These are phyloP conservation scores for Caenorhabditis afra DNA, from an alignment of 2,888 invertebrate genomes.

Conservation along the genomic window DNA sequence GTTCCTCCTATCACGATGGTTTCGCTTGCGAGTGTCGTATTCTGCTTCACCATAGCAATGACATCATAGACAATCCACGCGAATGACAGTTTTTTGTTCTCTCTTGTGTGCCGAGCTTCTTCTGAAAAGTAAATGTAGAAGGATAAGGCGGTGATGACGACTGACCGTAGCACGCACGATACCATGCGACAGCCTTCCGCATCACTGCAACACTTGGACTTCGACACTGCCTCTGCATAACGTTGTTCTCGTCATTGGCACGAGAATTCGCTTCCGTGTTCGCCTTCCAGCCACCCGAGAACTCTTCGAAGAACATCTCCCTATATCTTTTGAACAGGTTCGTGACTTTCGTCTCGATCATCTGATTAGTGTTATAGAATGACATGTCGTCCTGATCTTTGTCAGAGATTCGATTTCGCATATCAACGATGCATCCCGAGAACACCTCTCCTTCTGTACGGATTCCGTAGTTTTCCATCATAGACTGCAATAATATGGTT, in stretches of 20 bases:
- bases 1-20: constrained; percentile 26
- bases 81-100: constrained; percentile 62
- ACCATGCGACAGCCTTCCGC: constrained; percentile 66
- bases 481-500: constrained; percentile 30
- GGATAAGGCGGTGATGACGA: too few species aligned
- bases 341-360: constrained; percentile 75
- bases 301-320: constrained; percentile 63
- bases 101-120: constrained; percentile 38
- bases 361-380: constrained; percentile 75
- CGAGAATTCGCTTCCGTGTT: constrained; percentile 35
- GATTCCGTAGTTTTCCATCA: constrained; percentile 78
- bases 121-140: constrained; percentile 40
- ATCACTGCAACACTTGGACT: constrained; percentile 43
- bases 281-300: constrained; percentile 40
- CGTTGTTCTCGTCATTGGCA: constrained; percentile 53
- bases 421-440: constrained; percentile 73
- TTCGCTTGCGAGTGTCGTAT: constrained; percentile 14
- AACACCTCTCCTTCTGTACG: constrained; percentile 78
- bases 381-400: constrained; percentile 79
- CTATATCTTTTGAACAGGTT: constrained; percentile 58
- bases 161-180: constrained; percentile 64
- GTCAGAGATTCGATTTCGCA: constrained; percentile 78
- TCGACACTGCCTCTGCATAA: constrained; percentile 58
- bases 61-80: constrained; percentile 62
- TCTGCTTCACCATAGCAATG: constrained; percentile 51